phyloP scores from a whole-genome alignment of 2,888 invertebrate genomes.

The Coenonympha glycerion region DNA sequence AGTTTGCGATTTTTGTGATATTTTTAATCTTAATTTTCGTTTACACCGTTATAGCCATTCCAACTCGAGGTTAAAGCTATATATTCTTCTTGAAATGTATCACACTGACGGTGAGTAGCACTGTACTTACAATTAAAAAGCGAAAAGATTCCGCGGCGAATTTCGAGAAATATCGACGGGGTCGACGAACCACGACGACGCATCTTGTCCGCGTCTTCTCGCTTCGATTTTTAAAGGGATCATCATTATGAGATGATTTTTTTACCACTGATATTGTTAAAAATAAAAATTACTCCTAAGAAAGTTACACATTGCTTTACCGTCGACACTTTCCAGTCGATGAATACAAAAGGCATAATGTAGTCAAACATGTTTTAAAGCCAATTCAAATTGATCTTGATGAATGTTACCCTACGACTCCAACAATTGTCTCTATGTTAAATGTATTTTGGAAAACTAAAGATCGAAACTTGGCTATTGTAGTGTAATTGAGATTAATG shows the following conservation, averaged over 20 bases:
- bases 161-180: conserved; percentile 74
- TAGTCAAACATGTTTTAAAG: background rate
- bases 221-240: conserved; percentile 54
- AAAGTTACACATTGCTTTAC: background rate
- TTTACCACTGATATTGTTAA: background rate
- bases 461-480: conserved; percentile 22
- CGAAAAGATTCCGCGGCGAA: conserved; percentile 71
- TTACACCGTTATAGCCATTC: conserved; percentile 4
- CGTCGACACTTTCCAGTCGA: too few relatives aligned
- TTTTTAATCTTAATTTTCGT: background rate
- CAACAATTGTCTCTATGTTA: background rate
- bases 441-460: conserved; percentile 13
- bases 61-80: conserved; percentile 4
- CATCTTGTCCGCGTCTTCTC: conserved; percentile 66
- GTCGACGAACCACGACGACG: conserved; percentile 70
- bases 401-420: background rate
- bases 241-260: conserved; percentile 37
- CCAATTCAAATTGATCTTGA: background rate
- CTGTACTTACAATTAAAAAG: conserved; percentile 73
- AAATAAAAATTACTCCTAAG: background rate
- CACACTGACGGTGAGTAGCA: conserved; percentile 65
- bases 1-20: background rate
- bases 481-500: conserved; percentile 27
- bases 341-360: background rate
- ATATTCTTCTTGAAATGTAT: conserved; percentile 63